Percentiles rank a stretch among this genome's conserved stretches.
Evolutionary conservation across 2,113 vertebrate species (phyloP).

Genomic region (Pao palembangensis): DNA sequence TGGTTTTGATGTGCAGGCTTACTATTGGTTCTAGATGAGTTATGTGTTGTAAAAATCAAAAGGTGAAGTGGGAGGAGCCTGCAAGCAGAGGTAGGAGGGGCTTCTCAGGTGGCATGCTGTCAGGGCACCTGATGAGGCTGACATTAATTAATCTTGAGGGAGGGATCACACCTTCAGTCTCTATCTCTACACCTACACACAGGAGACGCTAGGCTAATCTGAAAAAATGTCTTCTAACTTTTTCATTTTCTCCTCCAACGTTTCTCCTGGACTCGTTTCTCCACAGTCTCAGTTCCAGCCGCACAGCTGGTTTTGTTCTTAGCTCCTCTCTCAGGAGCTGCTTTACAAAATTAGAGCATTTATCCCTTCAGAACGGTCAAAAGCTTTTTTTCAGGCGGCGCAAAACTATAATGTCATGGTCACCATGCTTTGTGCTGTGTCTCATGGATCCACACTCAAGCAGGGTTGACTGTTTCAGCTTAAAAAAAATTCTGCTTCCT

Average conservation of each 20-base stretch:
- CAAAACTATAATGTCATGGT: slow-evolving; percentile 55
- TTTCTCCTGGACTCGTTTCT: slow-evolving; percentile 45
- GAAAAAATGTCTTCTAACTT: slow-evolving; percentile 55
- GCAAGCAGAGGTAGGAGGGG: slow-evolving; percentile 80
- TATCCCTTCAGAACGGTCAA: slow-evolving; percentile 32
- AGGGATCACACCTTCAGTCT: slow-evolving; percentile 38
- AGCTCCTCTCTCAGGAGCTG: slow-evolving; percentile 43
- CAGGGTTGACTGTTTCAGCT: slow-evolving; percentile 72
- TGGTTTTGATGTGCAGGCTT: slow-evolving; percentile 72
- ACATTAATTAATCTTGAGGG: slow-evolving; percentile 59
- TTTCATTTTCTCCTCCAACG: slow-evolving; percentile 15
- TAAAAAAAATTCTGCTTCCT: slow-evolving; percentile 20
- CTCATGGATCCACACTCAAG: slow-evolving; percentile 62
- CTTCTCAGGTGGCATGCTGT: slow-evolving; percentile 60
- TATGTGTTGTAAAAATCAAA: slow-evolving; percentile 26
- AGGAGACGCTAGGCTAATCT: slow-evolving; percentile 36
- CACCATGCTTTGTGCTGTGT: slow-evolving; percentile 65
- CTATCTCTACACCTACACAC: slow-evolving; percentile 44
- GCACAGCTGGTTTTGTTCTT: slow-evolving; percentile 23
- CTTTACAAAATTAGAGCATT: slow-evolving; percentile 36
- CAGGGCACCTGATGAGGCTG: slow-evolving; percentile 52
- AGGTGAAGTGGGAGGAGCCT: slow-evolving; percentile 63
- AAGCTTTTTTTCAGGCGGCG: slow-evolving; percentile 43
- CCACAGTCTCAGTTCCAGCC: not conserved
- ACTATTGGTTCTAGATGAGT: slow-evolving; percentile 21